A percentile compares a stretch with the other conserved stretches of the same genome.
These are phyloP conservation scores for Ptilonorhynchus violaceus DNA, from an alignment of 2,113 vertebrate species.

Conservation along the genomic window DNA sequence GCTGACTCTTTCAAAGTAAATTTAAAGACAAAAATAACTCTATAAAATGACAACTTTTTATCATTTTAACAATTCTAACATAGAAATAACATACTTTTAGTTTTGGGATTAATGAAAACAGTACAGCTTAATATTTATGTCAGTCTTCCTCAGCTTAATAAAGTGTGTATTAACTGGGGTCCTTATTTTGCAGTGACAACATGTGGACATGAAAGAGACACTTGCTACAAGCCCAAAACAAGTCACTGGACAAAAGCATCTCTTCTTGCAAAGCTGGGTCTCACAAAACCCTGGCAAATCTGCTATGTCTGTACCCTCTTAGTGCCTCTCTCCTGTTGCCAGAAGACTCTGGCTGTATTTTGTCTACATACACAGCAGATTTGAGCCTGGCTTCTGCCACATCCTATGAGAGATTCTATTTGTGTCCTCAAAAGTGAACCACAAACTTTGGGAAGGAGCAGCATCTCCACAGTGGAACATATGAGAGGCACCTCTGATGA, in stretches of 20 bases:
- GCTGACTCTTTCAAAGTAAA: background rate
- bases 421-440: background rate
- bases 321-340: background rate
- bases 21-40: background rate
- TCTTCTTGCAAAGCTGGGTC: background rate
- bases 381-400: background rate
- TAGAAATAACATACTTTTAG: background rate
- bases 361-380: background rate
- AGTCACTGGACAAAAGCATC: background rate
- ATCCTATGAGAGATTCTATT: constrained; percentile 5
- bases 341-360: background rate
- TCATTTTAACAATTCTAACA: background rate
- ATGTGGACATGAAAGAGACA: background rate
- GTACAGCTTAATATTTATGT: background rate
- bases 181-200: background rate
- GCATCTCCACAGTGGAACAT: background rate
- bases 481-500: background rate
- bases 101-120: background rate
- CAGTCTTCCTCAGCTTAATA: background rate
- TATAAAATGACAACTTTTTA: background rate
- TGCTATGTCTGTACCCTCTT: background rate
- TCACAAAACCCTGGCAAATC: background rate
- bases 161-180: rapidly evolving
- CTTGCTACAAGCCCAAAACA: background rate
- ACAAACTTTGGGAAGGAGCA: background rate